phyloP scores from a whole-genome alignment of 2,888 invertebrate genomes.

The Colletes collaris region DNA sequence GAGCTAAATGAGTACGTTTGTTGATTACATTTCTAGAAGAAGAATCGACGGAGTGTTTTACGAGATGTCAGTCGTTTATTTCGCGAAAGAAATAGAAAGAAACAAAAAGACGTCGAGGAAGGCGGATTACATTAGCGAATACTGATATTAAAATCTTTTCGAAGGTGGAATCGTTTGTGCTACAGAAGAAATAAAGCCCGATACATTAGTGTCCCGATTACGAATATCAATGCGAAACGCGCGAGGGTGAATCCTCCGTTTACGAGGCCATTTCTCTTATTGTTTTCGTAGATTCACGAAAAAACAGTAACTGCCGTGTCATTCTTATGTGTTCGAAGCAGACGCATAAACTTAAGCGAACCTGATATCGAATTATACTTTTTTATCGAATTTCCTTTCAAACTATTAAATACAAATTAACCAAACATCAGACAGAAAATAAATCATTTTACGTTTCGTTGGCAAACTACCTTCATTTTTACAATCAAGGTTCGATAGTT shows the following conservation, averaged over 20 bases:
- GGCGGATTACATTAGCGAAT: constrained; percentile 18
- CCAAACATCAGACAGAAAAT: background rate
- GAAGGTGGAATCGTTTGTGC: background rate
- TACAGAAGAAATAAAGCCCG: constrained; percentile 36
- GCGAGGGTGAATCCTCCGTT: constrained; percentile 46
- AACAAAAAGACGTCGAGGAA: background rate
- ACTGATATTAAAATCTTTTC: constrained; percentile 27
- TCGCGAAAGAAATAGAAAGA: constrained; percentile 6
- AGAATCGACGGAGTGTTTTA: background rate
- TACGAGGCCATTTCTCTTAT: constrained; percentile 54
- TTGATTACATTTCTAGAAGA: constrained; percentile 12
- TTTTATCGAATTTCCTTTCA: constrained; percentile 9
- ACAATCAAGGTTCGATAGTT: too few species aligned
- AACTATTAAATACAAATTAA: constrained; percentile 7
- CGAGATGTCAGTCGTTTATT: background rate
- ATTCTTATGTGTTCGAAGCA: background rate
- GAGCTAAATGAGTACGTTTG: background rate
- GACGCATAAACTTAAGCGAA: constrained; percentile 35
- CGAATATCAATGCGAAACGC: constrained; percentile 54
- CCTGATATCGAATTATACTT: constrained; percentile 17
- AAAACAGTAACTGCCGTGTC: constrained; percentile 23
- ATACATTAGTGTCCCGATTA: constrained; percentile 49
- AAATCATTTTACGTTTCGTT: too few species aligned
- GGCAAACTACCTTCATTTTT: too few species aligned
- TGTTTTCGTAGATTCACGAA: constrained; percentile 44